phyloP scores from a whole-genome alignment of 1,140 invertebrate genomes.

The Goniozus legneri region DNA sequence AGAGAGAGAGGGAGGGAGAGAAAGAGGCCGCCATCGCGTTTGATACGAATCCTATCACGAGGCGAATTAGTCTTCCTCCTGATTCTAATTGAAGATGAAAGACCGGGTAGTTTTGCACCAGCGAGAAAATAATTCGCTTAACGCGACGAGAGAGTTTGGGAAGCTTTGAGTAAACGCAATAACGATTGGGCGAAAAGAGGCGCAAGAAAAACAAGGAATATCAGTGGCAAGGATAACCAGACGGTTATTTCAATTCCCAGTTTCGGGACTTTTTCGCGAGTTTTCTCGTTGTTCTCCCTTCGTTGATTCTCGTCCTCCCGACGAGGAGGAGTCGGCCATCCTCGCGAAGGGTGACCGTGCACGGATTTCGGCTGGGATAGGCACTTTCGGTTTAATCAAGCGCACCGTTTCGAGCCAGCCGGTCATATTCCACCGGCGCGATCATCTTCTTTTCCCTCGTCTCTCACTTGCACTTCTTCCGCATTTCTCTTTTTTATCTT shows the following conservation, averaged over 20 bases:
- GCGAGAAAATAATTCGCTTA: no score
- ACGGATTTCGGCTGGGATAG: constrained; percentile 19
- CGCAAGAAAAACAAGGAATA: no score
- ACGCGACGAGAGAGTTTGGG: no score
- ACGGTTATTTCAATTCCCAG: no score
- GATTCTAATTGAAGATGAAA: no score
- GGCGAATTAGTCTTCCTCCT: no score
- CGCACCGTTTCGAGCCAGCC: not conserved
- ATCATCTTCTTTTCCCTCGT: constrained; percentile 10
- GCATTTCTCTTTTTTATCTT: not conserved
- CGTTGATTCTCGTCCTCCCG: not conserved
- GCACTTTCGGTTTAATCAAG: constrained; percentile 38
- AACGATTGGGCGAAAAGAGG: constrained; percentile 7
- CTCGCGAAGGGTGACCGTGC: not conserved
- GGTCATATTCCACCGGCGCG: not conserved
- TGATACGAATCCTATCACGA: no score
- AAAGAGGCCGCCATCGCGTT: not conserved
- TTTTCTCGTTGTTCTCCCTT: no score
- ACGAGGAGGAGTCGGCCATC: no score
- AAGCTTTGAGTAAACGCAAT: constrained; percentile 8
- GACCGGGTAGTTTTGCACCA: no score
- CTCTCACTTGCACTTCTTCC: not conserved
- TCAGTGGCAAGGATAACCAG: no score
- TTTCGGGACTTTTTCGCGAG: no score
- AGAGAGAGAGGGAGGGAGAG: not conserved